Evolutionary conservation across 2,797 vertebrate species (phyloP).

Genomic region (Spizella passerina): DNA sequence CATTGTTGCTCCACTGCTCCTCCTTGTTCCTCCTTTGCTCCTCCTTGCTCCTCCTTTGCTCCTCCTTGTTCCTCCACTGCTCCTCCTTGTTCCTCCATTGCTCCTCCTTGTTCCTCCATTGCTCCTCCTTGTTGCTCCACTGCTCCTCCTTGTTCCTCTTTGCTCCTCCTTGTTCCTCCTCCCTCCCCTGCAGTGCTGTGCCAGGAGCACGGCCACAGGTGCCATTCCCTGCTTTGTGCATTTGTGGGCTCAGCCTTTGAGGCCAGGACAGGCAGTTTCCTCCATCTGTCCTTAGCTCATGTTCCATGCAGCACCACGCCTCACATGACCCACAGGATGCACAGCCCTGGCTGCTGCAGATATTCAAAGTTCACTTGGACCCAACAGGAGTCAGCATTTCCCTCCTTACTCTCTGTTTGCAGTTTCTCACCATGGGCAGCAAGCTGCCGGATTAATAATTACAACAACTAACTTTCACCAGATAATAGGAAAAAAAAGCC

Average conservation of each 20-base stretch:
- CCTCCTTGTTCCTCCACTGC: not conserved
- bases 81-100: not conserved
- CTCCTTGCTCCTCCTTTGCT: not conserved
- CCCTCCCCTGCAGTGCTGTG: accelerated
- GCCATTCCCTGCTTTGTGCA: not conserved
- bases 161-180: not conserved
- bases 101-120: no score
- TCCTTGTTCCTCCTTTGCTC: no score
- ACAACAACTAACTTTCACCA: not conserved
- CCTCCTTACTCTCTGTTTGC: not conserved
- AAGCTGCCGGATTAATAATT: not conserved
- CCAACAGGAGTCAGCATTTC: not conserved
- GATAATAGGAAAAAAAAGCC: not conserved
- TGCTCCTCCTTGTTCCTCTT: no score
- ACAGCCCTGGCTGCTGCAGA: accelerated
- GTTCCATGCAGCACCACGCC: not conserved
- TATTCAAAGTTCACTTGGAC: not conserved
- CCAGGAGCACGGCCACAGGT: not conserved
- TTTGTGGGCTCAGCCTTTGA: not conserved
- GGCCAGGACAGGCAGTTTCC: not conserved
- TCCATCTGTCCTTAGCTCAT: not conserved
- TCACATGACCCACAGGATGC: not conserved
- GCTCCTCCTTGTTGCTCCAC: no score
- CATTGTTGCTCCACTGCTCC: no score
- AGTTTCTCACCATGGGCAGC: not conserved